Base-by-base conservation (phyloP, 2,797 vertebrate species). In the Xerus rutilus region DNA sequence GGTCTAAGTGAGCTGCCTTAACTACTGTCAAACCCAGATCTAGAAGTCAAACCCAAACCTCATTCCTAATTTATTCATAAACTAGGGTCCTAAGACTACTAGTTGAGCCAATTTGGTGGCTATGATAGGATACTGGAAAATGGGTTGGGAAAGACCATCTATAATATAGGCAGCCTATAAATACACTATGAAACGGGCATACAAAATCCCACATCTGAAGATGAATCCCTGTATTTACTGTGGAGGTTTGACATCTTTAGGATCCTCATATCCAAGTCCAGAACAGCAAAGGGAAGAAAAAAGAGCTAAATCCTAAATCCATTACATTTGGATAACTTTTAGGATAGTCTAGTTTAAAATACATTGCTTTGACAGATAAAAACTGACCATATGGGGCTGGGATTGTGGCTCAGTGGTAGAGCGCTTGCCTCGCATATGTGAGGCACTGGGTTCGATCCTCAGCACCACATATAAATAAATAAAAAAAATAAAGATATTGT, bases 91-190 rank as follows among this genome's bases (percentile, higher is more conserved):
- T 0, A 92, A 77, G 64, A 78, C 52, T 89, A 95, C 73, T 4
- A 91, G 52, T 30, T 94, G 18, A 91, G 73, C 35, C 45, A 93
- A n/a, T 82, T 89, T 32, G 74, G 35, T 86, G 30, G 76, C 39
- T 79, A 30, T 45, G 65, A 74, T 0, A 69, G 57, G 65, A 82
- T 62, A 86, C 0, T 64, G 30, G 20, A 74, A 93, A 96, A 86
- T 86, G 32, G 52, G 52, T 0, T 89, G 45, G 32, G 39, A 77
- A 86, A 67, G 23, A 32, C 15, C 28, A 57, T 13, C 39, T 52
- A 43, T 7, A 67, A 67, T 83, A 86, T 0, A 52, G 21, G 64
- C 15, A 93, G 35, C 5, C 57, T 72, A 64, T 81, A 91, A 79
- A 91, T 72, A 57, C 4, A 81, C 25, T 47, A 74, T 21, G 47